Evolutionary conservation across 2,113 vertebrate genomes (phyloP).

Genomic region (Esox niger): DNA sequence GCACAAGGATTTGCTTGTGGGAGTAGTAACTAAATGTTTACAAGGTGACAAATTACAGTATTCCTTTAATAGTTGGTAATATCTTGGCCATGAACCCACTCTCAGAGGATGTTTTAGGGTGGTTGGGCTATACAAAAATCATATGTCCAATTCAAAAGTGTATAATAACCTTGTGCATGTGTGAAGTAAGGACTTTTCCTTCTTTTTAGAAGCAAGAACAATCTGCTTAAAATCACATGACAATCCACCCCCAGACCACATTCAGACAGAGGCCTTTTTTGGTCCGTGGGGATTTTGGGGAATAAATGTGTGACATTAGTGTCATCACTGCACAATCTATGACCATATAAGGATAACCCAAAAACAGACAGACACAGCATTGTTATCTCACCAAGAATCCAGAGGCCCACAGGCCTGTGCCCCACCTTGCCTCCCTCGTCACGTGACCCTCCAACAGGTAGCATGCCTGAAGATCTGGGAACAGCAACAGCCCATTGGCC

Average conservation of each 20-base stretch:
- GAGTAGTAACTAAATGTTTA: too few relatives aligned
- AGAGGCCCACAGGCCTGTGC: conserved; percentile 75
- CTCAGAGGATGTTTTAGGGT: too few relatives aligned
- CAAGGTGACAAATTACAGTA: too few relatives aligned
- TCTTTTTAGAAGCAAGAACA: too few relatives aligned
- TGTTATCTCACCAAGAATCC: conserved; percentile 76
- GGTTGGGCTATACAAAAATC: too few relatives aligned
- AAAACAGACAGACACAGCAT: conserved; percentile 12
- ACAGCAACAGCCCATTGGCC: conserved; percentile 77
- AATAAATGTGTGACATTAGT: neutral
- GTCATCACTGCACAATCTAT: too few relatives aligned
- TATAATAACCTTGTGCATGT: too few relatives aligned
- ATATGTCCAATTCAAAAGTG: too few relatives aligned
- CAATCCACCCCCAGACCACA: neutral
- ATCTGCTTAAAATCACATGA: neutral
- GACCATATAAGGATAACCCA: neutral
- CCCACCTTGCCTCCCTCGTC: conserved; percentile 75
- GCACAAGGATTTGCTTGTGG: too few relatives aligned
- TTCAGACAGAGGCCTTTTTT: neutral
- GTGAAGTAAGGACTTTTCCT: too few relatives aligned
- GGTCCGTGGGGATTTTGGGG: neutral
- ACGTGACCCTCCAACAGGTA: conserved; percentile 72
- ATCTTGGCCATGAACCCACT: too few relatives aligned
- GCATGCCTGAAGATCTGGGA: conserved; percentile 67
- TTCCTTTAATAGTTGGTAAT: too few relatives aligned